These are phyloP conservation scores for Gymnothorax reevesii DNA, from an alignment of 2,797 vertebrate genomes.

Conservation along the genomic window DNA sequence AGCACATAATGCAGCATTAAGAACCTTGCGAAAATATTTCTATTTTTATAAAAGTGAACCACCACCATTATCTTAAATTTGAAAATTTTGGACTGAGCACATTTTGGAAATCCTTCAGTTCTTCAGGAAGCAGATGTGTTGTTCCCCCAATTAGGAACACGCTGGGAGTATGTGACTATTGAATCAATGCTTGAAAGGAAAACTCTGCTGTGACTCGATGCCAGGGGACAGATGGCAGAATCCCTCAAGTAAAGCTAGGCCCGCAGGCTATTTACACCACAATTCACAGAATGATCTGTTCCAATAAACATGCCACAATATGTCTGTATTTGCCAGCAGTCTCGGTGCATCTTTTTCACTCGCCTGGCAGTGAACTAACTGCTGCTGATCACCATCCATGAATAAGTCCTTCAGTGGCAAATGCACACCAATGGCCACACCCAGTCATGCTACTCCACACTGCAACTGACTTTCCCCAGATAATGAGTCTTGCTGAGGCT, in stretches of 20 bases:
- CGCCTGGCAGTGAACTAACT: background rate
- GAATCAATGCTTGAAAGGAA: background rate
- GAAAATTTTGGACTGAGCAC: too few relatives aligned
- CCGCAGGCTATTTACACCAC: background rate
- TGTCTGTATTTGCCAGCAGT: background rate
- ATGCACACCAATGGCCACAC: background rate
- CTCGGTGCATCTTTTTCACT: background rate
- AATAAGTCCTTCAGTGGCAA: background rate
- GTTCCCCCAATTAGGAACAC: background rate
- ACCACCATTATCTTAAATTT: too few relatives aligned
- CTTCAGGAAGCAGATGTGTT: background rate
- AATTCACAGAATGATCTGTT: slow-evolving; percentile 4
- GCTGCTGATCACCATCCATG: background rate
- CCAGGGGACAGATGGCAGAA: background rate
- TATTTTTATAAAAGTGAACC: too few relatives aligned
- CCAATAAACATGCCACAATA: background rate
- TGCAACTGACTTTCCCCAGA: background rate
- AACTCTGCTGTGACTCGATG: background rate
- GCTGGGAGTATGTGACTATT: background rate
- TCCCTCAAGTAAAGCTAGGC: background rate
- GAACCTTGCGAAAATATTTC: too few relatives aligned
- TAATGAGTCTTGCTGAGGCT: background rate
- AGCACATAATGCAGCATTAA: too few relatives aligned
- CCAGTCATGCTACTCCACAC: background rate
- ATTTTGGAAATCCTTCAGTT: background rate